Evolutionary conservation across 2,113 vertebrate species (phyloP).

Genomic region (Oncorhynchus clarkii): DNA sequence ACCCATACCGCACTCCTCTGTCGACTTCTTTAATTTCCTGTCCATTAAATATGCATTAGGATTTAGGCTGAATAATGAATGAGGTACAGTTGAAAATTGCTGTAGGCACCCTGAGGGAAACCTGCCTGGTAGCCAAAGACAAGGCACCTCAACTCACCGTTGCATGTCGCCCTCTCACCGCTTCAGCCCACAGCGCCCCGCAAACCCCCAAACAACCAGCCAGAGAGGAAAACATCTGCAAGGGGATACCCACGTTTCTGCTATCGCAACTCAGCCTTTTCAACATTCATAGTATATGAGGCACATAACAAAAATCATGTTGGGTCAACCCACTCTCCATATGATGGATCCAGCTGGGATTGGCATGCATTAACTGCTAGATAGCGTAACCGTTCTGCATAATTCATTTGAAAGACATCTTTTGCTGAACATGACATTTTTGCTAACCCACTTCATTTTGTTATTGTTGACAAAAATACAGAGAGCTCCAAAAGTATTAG

Average conservation of each 20-base stretch:
- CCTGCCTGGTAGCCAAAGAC: conserved; percentile 43
- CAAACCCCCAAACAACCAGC: neutral
- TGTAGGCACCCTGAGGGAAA: conserved; percentile 33
- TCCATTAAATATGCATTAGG: conserved; percentile 71
- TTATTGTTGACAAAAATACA: neutral
- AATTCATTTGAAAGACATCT: neutral
- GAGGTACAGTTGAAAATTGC: conserved; percentile 56
- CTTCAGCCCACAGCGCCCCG: neutral
- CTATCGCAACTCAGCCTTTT: neutral
- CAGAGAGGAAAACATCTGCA: conserved; percentile 3
- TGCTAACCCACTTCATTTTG: conserved; percentile 21
- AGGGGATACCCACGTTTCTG: neutral
- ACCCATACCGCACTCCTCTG: conserved; percentile 23
- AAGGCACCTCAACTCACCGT: conserved; percentile 34
- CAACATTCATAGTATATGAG: neutral
- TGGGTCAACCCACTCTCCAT: neutral
- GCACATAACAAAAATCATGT: neutral
- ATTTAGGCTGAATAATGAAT: conserved; percentile 63
- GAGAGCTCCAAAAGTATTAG: too few relatives aligned
- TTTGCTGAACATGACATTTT: conserved; percentile 7
- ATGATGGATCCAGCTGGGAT: neutral
- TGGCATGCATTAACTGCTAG: neutral
- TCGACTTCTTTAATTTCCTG: conserved; percentile 70
- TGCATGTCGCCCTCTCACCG: conserved; percentile 12
- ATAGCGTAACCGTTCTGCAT: neutral